Evolutionary conservation across 1,140 invertebrate species (phyloP), one percentile per base, ranked within the genome.

Genomic region (Hyles vespertilio): DNA sequence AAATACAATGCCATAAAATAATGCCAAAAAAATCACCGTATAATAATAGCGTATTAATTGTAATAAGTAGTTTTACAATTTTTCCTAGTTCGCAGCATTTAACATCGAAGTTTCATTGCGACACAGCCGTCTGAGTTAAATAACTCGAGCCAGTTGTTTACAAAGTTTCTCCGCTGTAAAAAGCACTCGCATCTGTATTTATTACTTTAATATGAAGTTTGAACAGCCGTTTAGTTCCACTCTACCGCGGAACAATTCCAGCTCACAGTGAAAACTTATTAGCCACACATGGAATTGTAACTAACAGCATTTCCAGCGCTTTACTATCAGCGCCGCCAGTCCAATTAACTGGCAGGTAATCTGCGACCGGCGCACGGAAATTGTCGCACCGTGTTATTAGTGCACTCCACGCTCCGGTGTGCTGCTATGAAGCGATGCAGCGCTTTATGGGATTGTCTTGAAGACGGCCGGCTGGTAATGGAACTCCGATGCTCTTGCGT

Each of bases 261-360:
- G 6, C 32, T 51, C 11, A 10, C n/a, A 10, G 48, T 51, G 8
- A 32, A 34, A 51, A 34, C 6, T 51, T 34, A 51, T 34, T 51
- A 10, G 3, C n/a, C 40, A 46, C 52, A 48, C 40, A 49, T 64
- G 50, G 52, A 40, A 56, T 55, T 59, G 48, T 59, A 64, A 64
- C 53, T 59, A 59, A 59, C 49, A 56, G 51, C 46, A 63, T 63
- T 63, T 63, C 56, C 61, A 51, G 56, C 46, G 54, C 46, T 63
- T 59, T 56, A 52, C 40, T 64, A 59, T 64, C 53, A 46, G 44
- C 53, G 43, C 51, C 36, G 57, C 47, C 53, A 50, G 46, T 63
- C 45, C 61, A 63, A 59, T 59, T 59, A 59, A 9, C 53, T 45
- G 45, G 57, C 32, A 58, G 62, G 62, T 64, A 58, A 64, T 63